phyloP scores from a whole-genome alignment of 2,797 vertebrate genomes.

The Chelmon rostratus region DNA sequence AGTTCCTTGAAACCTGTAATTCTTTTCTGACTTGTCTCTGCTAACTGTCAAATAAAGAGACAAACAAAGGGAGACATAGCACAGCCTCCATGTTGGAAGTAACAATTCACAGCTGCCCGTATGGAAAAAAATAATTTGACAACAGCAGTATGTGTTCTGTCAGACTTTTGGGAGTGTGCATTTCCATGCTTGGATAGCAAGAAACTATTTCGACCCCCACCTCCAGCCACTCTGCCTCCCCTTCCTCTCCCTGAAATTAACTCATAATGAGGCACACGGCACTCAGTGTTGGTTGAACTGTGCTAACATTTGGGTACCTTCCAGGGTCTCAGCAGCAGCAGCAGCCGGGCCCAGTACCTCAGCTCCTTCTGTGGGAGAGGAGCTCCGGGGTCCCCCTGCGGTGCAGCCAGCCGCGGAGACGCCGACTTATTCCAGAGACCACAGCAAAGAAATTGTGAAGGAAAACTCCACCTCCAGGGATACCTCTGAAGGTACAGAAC shows the following conservation, averaged over 20 bases:
- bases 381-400: constrained; percentile 45
- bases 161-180: constrained; percentile 61
- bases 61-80: neutral
- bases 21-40: constrained; percentile 1
- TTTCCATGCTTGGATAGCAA: constrained; percentile 54
- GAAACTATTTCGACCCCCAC: constrained; percentile 58
- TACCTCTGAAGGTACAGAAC: constrained; percentile 76
- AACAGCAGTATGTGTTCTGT: constrained; percentile 40
- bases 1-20: neutral
- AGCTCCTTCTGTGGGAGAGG: constrained; percentile 46
- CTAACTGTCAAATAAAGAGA: constrained; percentile 17
- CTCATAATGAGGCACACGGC: constrained; percentile 62
- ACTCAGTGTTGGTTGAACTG: constrained; percentile 57
- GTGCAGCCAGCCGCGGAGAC: constrained; percentile 28
- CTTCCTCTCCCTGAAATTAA: constrained; percentile 67
- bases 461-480: constrained; percentile 47
- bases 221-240: constrained; percentile 59
- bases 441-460: constrained; percentile 41
- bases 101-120: constrained; percentile 4
- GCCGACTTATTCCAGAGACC: constrained; percentile 42
- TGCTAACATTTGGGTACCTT: constrained; percentile 71
- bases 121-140: constrained; percentile 16
- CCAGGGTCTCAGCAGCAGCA: constrained; percentile 60
- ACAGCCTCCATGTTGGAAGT: neutral
- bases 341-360: constrained; percentile 41